These are phyloP conservation scores for Coregonus ussuriensis DNA, from an alignment of 2,797 vertebrate species.

Conservation along the genomic window DNA sequence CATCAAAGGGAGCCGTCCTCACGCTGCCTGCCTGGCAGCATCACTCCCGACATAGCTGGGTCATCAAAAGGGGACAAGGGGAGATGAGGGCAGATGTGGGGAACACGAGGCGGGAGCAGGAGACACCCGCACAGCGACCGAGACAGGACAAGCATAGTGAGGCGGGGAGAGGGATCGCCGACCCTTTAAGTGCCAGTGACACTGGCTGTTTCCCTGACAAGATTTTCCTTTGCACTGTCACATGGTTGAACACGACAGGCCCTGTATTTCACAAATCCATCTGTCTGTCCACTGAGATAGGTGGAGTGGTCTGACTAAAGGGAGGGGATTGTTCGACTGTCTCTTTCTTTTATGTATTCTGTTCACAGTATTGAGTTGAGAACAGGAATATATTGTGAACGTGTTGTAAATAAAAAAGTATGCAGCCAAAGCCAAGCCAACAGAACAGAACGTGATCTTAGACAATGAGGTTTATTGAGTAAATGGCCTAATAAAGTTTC, in stretches of 20 bases:
- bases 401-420: neutral
- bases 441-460: conserved; percentile 25
- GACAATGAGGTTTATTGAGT: conserved; percentile 23
- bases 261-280: conserved; percentile 55
- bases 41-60: conserved; percentile 54
- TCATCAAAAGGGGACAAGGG: conserved; percentile 63
- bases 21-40: conserved; percentile 64
- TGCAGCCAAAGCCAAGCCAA: conserved; percentile 15
- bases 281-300: conserved; percentile 50
- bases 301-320: neutral
- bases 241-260: conserved; percentile 33
- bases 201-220: conserved; percentile 74
- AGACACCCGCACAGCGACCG: conserved; percentile 53
- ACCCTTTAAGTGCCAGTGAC: conserved; percentile 72
- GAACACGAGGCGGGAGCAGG: conserved; percentile 49
- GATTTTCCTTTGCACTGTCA: conserved; percentile 74
- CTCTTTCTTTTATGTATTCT: neutral
- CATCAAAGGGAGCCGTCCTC: conserved; percentile 74
- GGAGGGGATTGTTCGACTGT: neutral
- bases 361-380: neutral
- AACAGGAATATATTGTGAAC: neutral
- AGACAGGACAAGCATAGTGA: conserved; percentile 47
- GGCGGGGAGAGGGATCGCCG: conserved; percentile 51
- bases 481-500: conserved; percentile 51
- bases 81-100: conserved; percentile 22